A percentile compares a stretch with the other conserved stretches of the same genome.
phyloP scores from a whole-genome alignment of 2,113 vertebrate genomes.

The Scomber japonicus region DNA sequence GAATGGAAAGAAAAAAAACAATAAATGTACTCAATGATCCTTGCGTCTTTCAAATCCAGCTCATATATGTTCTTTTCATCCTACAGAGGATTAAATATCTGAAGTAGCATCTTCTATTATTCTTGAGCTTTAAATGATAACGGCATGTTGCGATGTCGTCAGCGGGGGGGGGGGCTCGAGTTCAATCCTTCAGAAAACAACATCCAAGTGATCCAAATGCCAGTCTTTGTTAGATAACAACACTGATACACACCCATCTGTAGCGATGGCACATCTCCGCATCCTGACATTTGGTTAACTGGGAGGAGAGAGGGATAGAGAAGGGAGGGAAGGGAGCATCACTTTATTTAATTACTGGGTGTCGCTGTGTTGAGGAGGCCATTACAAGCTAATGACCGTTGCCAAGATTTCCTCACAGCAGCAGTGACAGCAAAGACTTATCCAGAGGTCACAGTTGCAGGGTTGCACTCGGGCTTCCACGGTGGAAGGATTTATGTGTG shows the following conservation, averaged over 20 bases:
- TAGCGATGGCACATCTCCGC: background rate
- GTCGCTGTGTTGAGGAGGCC: constrained; percentile 39
- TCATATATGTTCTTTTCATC: background rate
- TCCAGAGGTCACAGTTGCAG: background rate
- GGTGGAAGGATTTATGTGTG: background rate
- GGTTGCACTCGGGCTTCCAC: too few relatives aligned
- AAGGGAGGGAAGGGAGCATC: background rate
- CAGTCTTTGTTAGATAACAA: constrained; percentile 4
- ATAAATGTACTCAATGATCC: too few relatives aligned
- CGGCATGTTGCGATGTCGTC: background rate
- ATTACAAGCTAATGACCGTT: constrained; percentile 47
- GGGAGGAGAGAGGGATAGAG: background rate
- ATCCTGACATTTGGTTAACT: constrained; percentile 41
- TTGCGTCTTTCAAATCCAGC: background rate
- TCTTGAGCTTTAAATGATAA: constrained; percentile 1
- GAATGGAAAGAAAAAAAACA: too few relatives aligned
- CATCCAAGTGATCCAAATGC: constrained; percentile 17
- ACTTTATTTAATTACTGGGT: constrained; percentile 52
- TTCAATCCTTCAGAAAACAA: background rate
- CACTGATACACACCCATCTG: constrained; percentile 4
- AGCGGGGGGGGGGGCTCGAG: background rate
- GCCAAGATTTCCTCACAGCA: constrained; percentile 19
- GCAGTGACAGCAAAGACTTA: background rate
- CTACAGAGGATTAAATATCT: background rate
- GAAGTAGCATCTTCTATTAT: background rate